Evolutionary conservation across 2,888 invertebrate species (phyloP), one percentile per base, ranked within the genome.

Genomic region (Leptopilina myrica): DNA sequence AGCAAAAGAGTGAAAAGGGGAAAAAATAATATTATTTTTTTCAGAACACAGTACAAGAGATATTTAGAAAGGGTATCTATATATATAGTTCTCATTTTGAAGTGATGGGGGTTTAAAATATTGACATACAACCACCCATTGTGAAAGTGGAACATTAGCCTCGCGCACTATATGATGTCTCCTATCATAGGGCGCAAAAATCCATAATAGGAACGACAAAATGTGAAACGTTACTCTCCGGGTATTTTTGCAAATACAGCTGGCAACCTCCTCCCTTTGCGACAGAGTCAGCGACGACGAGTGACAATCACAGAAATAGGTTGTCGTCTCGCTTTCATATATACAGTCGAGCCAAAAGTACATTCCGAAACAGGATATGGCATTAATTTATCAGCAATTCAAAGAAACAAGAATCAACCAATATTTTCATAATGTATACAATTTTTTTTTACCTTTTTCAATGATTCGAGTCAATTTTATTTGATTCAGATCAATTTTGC

Each of bases 171-270:
- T 69, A 53, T 69, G 69, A 53, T 53, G 53, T 53, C 56, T 53
- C 56, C 73, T 56, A 73, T 73, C 53, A 73, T 56, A n/a, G 73
- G 56, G 56, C 56, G 56, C 26, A n/a, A 53, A 56, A 73, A 73
- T 33, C 56, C 73, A 56, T 73, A 33, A 73, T 56, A 73, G 56
- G 33, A 73, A 56, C 26, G 73, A 56, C 73, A 73, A 73, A 43
- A 53, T 73, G 73, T 73, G 33, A 73, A 73, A 73, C 56, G 73
- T 73, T 69, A 53, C 53, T 64, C 64, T 69, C n/a, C 49, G 14
- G 33, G 8, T 53, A 53, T 56, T 69, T 14, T 53, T 73, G 33
- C 73, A 73, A 73, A 73, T 73, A 73, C 73, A 73, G 73, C 73
- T 73, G 73, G 53, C 53, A 33, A 14, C 56, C 53, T 14, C 53